Base-by-base conservation (phyloP, 2,113 vertebrate species). In the Blennius ocellaris region DNA sequence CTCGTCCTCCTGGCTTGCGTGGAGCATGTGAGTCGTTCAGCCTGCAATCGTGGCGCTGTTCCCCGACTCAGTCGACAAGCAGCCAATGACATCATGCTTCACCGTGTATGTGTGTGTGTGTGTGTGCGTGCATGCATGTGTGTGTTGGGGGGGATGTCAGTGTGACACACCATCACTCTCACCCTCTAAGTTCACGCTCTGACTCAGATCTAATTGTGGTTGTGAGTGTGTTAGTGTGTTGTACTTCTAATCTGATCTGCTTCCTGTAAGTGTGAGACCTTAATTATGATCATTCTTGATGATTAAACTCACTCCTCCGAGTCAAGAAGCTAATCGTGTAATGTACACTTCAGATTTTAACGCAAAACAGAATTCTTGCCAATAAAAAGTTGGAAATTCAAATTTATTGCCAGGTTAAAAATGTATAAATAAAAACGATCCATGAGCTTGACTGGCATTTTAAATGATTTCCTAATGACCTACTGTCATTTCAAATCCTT, bases 81-180 rank as follows among this genome's bases (percentile, higher is more conserved):
- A 76, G 83, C 82, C 84, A 65, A 76, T 90, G 90, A 90, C 89
- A 84, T 83, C 84, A 89, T 86, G 10, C 56, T 61, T 72, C 52
- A 51, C n/a, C 3, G 39, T 66, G 69, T 57, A 69, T 41, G 8
- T 52, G 70, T 61, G 61, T 76, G 51, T 76, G 68, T 43, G 8
- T 68, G 30, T 69, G 15, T 69, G 44, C 36, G 21, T 8, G 9
- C 9, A 14, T n/a, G 9, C 0, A 4, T 41, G 40, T 41, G 40
- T 43, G 41, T 43, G 41, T 43, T 36, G 41, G 17, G 11, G 49
- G 44, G 53, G 43, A n/a, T 16, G 69, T 90, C 86, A 89, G 56
- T 73, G 86, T 92, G 90, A 90, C 87, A 88, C 81, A 80, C 54
- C 61, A 72, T 78, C 63, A 65, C 43, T 86, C 80, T 86, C 82